Evolutionary conservation across 2,113 vertebrate species (phyloP).

Genomic region (Argyrosomus japonicus): DNA sequence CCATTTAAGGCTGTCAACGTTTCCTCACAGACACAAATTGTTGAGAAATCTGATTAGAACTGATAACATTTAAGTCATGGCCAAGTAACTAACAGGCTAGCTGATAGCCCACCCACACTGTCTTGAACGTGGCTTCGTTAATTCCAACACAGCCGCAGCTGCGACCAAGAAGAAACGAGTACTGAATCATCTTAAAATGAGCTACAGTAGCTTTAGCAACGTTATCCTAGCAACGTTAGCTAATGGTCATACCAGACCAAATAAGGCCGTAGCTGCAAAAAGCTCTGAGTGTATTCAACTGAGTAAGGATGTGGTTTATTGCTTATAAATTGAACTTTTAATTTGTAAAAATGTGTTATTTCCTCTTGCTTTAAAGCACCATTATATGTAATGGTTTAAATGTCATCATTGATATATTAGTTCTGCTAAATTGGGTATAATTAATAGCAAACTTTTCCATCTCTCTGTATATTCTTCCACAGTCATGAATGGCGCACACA

Average conservation of each 20-base stretch:
- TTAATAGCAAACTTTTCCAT: constrained; percentile 37
- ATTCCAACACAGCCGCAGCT: background rate
- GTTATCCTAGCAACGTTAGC: background rate
- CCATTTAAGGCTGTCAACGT: background rate
- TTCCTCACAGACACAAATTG: background rate
- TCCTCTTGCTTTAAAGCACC: background rate
- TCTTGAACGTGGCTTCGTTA: no score
- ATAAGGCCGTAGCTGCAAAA: background rate
- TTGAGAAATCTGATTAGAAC: background rate
- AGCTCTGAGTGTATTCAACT: background rate
- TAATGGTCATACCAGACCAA: constrained; percentile 1
- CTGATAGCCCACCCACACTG: background rate
- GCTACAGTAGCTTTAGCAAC: background rate
- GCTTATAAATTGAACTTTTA: background rate
- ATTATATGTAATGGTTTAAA: constrained; percentile 8
- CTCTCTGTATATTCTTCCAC: constrained; percentile 30
- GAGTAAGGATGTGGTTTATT: background rate
- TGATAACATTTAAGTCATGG: background rate
- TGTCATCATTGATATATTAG: constrained; percentile 2
- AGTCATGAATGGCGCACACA: constrained; percentile 38
- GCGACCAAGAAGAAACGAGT: background rate
- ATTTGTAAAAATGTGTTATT: constrained; percentile 1
- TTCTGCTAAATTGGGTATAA: background rate
- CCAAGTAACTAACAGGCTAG: background rate
- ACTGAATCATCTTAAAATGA: background rate